Conservation (phyloP, 2,888 invertebrate genomes). For the Apotomis betuletana region DNA sequence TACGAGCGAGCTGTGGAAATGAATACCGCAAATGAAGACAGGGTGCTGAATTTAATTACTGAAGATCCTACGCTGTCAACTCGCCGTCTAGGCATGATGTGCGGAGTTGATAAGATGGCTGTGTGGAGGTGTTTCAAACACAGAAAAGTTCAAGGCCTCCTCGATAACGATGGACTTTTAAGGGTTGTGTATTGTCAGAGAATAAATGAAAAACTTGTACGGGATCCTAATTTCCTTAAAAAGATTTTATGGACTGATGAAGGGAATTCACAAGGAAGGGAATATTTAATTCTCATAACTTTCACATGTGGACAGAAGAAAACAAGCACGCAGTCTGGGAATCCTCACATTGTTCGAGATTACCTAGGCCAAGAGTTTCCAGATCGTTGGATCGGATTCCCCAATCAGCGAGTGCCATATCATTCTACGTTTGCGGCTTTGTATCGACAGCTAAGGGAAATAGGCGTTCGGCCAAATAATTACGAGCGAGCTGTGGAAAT, state of each 20-base stretch:
- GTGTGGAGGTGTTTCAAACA: slow-evolving; percentile 10
- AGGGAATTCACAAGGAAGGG: slow-evolving; percentile 9
- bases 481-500: slow-evolving; percentile 4
- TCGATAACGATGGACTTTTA: slow-evolving; percentile 1
- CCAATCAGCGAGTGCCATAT: slow-evolving; percentile 12
- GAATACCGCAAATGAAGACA: neutral
- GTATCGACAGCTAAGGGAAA: slow-evolving; percentile 9
- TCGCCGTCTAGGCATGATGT: slow-evolving; percentile 6
- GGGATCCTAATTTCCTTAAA: neutral
- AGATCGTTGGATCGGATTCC: too few relatives aligned
- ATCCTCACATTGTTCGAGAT: neutral
- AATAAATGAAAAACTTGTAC: slow-evolving; percentile 1
- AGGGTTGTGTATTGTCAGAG: slow-evolving; percentile 5
- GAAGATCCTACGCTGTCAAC: slow-evolving; percentile 3
- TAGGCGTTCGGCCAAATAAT: slow-evolving; percentile 5
- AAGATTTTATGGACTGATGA: neutral
- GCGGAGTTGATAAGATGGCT: neutral
- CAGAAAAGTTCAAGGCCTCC: slow-evolving; percentile 1
- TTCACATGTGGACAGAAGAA: slow-evolving; percentile 15
- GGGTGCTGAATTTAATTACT: slow-evolving; percentile 8
- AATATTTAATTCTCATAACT: slow-evolving; percentile 8
- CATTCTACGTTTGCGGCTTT: neutral
- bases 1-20: slow-evolving; percentile 4
- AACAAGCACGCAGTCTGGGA: slow-evolving; percentile 4
- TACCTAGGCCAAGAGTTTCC: too few relatives aligned